phyloP scores from a whole-genome alignment of 1,140 invertebrate species.

The Steinernema khuongi region DNA sequence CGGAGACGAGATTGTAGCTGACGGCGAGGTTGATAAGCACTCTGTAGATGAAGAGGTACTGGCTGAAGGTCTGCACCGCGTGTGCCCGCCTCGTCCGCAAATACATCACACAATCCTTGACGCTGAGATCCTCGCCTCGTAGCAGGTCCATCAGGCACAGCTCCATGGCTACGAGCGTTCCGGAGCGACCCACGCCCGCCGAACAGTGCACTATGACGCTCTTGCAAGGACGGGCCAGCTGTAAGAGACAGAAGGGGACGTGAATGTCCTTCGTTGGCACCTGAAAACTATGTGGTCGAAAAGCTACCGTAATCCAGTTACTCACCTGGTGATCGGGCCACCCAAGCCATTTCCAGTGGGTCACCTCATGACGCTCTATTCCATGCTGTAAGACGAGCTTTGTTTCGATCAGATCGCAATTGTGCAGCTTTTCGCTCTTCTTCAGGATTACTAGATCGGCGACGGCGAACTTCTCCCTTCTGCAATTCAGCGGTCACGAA shows the following conservation, averaged over 20 bases:
- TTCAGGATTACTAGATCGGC: neutral
- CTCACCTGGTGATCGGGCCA: neutral
- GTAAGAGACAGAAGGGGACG: neutral
- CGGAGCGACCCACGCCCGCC: neutral
- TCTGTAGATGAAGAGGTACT: constrained; percentile 29
- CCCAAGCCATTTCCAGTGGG: constrained; percentile 5
- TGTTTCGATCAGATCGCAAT: neutral
- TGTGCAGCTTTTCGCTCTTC: neutral
- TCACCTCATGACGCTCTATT: neutral
- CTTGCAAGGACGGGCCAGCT: neutral
- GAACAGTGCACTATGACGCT: constrained; percentile 1
- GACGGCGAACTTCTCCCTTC: neutral
- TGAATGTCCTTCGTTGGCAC: neutral
- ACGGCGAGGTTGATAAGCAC: neutral
- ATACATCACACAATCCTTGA: neutral
- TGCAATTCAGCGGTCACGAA: neutral
- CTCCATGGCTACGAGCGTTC: constrained; percentile 23
- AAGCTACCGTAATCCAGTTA: neutral
- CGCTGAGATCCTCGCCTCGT: neutral
- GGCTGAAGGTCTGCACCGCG: constrained; percentile 30
- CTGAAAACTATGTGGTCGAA: too few species aligned
- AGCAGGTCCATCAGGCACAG: constrained; percentile 20
- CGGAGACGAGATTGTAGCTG: neutral
- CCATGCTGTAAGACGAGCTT: neutral
- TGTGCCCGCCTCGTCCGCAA: constrained; percentile 1